Evolutionary conservation across 2,888 invertebrate species (phyloP), one percentile per base, ranked within the genome.

Genomic region (Hirtodrosophila trivittata): DNA sequence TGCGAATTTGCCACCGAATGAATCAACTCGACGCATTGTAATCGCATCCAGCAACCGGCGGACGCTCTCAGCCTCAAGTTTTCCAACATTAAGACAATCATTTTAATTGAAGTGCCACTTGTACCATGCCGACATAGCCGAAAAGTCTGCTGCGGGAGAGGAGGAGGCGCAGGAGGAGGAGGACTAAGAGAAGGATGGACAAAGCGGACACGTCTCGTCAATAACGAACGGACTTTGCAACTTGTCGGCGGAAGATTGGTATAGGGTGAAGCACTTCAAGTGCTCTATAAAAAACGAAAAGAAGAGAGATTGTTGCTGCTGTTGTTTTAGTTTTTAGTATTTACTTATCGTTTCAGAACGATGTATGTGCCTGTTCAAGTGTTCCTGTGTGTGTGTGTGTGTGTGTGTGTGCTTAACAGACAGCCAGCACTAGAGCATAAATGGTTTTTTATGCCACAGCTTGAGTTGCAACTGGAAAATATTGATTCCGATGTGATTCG

Each of bases 61-160:
- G 26, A 39, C 13, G 12, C 16, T 33, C 49, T 10, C 32, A 13
- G 12, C 10, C 46, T 47, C 28, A 26, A 37, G 54, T 54, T 57
- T 66, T 43, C 50, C 51, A 55, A 55, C 81, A 86, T 71, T 69
- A 84, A 77, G 86, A 84, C 81, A 86, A 86, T 84, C 81, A 81
- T 81, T 81, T 86, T 81, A 84, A 81, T 81, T 81, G 84, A 77
- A 81, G 81, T 81, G 85, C 63, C 82, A 83, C 81, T 80, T 73
- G 85, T 38, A 54, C 38, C 50, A 7, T 55, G 81, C 42, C 33
- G 43, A 13, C 45, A 10, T 21, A 39, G 43, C 35, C 56, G 10
- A 51, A 52, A 49, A 37, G 13, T 37, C 39, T 21, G 18, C 28
- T 9, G n/a, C 1, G 28, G 5, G 9, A 28, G 28, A n/a, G 28